These are phyloP conservation scores for Laothoe populi DNA, from an alignment of 2,888 invertebrate species.

Conservation along the genomic window DNA sequence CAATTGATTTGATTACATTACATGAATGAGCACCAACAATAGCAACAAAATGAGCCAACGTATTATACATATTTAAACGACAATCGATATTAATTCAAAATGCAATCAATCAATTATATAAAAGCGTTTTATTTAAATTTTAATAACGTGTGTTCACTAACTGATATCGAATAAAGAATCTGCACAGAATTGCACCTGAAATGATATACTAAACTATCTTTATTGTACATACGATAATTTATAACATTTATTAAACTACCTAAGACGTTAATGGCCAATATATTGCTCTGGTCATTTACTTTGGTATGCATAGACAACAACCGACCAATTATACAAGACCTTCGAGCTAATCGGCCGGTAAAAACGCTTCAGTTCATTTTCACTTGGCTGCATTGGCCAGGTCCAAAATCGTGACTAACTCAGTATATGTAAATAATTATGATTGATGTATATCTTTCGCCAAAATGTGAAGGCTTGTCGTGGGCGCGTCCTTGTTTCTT, in stretches of 20 bases:
- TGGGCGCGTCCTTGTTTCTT: conserved; percentile 53
- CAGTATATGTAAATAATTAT: conserved; percentile 66
- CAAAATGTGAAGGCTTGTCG: conserved; percentile 55
- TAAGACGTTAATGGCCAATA: conserved; percentile 55
- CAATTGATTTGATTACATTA: conserved; percentile 23
- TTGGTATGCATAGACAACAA: conserved; percentile 47
- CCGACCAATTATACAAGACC: conserved; percentile 43
- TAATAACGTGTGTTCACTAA: conserved; percentile 21
- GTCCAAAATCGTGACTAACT: conserved; percentile 57
- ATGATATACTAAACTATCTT: conserved; percentile 46
- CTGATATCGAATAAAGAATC: conserved; percentile 16
- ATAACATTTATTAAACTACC: conserved; percentile 53
- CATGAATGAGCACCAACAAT: conserved; percentile 19
- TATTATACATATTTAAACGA: conserved; percentile 19
- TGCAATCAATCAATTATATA: conserved; percentile 21
- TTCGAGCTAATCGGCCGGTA: conserved; percentile 7
- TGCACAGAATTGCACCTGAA: conserved; percentile 31
- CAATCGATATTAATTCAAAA: conserved; percentile 20
- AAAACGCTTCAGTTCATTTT: conserved; percentile 33
- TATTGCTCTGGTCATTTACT: conserved; percentile 52
- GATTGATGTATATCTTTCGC: conserved; percentile 67
- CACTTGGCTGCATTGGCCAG: conserved; percentile 41
- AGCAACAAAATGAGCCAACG: conserved; percentile 15
- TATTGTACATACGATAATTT: conserved; percentile 53
- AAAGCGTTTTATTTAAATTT: conserved; percentile 16